These are phyloP conservation scores for Bagarius yarrelli DNA, from an alignment of 2,113 vertebrate genomes.

Conservation along the genomic window DNA sequence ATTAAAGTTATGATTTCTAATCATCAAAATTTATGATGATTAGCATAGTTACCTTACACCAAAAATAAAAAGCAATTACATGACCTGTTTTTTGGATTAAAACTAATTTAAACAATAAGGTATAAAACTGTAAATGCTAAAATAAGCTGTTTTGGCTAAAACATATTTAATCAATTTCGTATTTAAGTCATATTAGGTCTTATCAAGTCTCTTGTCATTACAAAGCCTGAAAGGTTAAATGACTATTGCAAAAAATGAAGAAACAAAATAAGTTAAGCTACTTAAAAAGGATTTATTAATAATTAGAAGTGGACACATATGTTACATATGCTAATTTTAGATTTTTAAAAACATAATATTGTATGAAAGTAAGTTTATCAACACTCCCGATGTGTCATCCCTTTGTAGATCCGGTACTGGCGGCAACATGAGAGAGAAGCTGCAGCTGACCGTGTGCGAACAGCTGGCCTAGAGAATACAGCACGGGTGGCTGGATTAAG, in stretches of 20 bases:
- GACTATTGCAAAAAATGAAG: neutral
- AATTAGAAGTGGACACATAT: neutral
- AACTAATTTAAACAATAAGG: neutral
- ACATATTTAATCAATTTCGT: neutral
- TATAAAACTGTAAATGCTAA: neutral
- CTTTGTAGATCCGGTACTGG: conserved; percentile 90
- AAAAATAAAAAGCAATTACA: neutral
- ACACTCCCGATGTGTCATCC: neutral
- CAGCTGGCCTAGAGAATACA: conserved; percentile 78
- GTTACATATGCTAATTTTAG: too few species aligned
- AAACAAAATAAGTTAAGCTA: neutral
- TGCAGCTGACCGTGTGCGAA: conserved; percentile 89
- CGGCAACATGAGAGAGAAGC: conserved; percentile 88
- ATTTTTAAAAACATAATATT: too few species aligned
- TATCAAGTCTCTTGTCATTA: neutral
- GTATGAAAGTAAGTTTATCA: too few species aligned
- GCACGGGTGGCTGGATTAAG: conserved; percentile 82
- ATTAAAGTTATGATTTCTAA: neutral
- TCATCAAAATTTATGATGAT: neutral
- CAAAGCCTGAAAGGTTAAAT: neutral
- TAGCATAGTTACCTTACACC: neutral
- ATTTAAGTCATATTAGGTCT: too few species aligned
- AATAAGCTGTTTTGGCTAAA: neutral
- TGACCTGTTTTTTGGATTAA: neutral
- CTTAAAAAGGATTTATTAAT: neutral